Evolutionary conservation across 2,113 vertebrate species (phyloP).

Genomic region (Hirundichthys speculiger): DNA sequence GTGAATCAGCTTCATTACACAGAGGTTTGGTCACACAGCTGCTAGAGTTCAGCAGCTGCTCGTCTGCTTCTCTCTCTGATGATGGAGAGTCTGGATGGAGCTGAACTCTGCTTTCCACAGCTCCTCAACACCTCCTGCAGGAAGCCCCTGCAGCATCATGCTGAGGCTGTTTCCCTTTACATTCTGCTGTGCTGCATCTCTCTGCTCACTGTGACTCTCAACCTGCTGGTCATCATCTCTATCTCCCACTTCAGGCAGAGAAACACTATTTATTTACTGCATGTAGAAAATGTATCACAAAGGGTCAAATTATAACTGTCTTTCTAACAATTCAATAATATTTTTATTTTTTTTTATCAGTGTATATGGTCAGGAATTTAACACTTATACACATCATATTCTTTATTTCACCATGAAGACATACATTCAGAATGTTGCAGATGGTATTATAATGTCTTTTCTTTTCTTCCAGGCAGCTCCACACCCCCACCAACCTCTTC

Average conservation of each 20-base stretch:
- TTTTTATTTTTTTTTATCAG: no score
- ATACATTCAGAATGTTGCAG: no score
- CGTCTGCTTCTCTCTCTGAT: background rate
- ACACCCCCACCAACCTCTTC: slow-evolving; percentile 75
- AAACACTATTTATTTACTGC: no score
- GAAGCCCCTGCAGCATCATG: background rate
- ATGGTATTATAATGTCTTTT: no score
- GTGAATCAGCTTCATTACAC: no score
- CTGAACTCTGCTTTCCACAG: slow-evolving; percentile 24
- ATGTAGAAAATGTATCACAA: background rate
- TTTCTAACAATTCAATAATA: no score
- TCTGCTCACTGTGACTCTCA: slow-evolving; percentile 21
- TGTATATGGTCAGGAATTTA: no score
- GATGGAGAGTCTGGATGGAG: slow-evolving; percentile 7
- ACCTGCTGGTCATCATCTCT: slow-evolving; percentile 35
- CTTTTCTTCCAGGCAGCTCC: slow-evolving; percentile 70
- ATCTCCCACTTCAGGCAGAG: slow-evolving; percentile 26
- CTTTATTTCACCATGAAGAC: no score
- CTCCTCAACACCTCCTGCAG: slow-evolving; percentile 26
- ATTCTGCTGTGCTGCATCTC: slow-evolving; percentile 8
- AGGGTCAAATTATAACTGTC: background rate
- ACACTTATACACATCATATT: no score
- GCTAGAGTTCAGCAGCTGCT: background rate
- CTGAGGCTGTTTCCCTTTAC: background rate
- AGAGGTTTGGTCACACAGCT: background rate